Base-by-base conservation (phyloP, 2,797 vertebrate genomes). In the Moxostoma hubbsi region DNA sequence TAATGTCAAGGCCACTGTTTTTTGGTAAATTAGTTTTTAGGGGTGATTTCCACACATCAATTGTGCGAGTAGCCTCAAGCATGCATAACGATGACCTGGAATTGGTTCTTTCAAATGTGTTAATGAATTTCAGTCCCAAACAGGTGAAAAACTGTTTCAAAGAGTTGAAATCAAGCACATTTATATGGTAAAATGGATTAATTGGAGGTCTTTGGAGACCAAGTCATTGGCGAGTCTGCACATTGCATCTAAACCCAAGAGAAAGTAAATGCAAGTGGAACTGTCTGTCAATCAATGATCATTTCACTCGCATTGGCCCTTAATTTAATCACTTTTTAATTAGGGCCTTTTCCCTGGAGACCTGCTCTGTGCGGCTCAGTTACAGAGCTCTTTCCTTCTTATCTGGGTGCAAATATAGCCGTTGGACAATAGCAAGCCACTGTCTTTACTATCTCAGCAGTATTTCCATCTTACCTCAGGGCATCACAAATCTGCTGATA, bases 311-410 rank as follows among this genome's bases (percentile, higher is more conserved):
- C 89, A 86, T 93, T 89, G 90, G 89, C 87, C 90, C 90, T 93
- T 93, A 93, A 93, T 94, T 94, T 93, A 94, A 93, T 93, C 91
- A 93, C 91, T 93, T 90, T 92, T 94, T 94, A 93, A 94, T 93
- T 93, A 93, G 90, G 92, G 86, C 83, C 87, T 73, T 88, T 93
- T 89, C 77, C 91, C 92, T 81, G 47, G 89, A 87, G 93, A 91
- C 87, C 73, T 47, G 86, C 90, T 91, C 89, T 84, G 89, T 84
- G 87, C 88, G 87, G 85, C 90, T 90, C 86, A 86, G 89, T 90
- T 89, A 88, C 90, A 86, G 90, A 91, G 91, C 88, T 85, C 87
- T 89, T 51, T 80, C 57, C 78, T 68, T 80, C 5, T 66, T 47
- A 54, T 76, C 82, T 76, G 75, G 81, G 84, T 88, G 80, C 76